Percentiles rank a stretch among this genome's conserved stretches.
Conservation (phyloP, 2,888 invertebrate genomes). For the Saturnia japonica region DNA sequence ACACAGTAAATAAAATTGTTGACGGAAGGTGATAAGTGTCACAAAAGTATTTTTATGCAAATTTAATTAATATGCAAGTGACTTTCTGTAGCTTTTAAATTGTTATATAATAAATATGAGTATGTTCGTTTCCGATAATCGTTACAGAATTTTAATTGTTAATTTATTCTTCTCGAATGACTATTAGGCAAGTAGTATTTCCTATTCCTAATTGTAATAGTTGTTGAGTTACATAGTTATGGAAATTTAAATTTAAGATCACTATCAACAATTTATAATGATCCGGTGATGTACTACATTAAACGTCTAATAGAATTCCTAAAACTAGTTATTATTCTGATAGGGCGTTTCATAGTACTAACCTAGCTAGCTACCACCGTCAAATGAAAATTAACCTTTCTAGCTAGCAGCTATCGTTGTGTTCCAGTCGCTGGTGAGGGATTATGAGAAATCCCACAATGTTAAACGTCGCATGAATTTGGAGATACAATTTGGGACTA, state of each 20-base stretch:
- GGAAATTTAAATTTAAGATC: not conserved
- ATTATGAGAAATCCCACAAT: not conserved
- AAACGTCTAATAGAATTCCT: not conserved
- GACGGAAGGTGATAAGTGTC: conserved; percentile 32
- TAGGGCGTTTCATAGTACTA: too few species aligned
- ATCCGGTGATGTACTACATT: not conserved
- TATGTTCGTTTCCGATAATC: not conserved
- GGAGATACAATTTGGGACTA: not conserved
- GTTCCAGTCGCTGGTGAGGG: not conserved
- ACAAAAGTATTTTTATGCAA: conserved; percentile 9
- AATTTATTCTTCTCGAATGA: conserved; percentile 2
- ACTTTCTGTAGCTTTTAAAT: conserved; percentile 10
- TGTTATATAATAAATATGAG: not conserved
- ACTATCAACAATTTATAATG: not conserved
- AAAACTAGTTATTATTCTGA: not conserved
- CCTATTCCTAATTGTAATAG: not conserved
- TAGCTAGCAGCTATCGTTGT: not conserved
- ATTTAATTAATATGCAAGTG: not conserved
- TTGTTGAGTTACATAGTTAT: not conserved
- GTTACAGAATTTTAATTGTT: conserved; percentile 5
- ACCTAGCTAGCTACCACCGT: too few species aligned
- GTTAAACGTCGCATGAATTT: not conserved
- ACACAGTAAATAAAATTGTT: conserved; percentile 29
- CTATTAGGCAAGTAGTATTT: not conserved
- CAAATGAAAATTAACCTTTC: not conserved